Evolutionary conservation across 2,888 invertebrate genomes (phyloP).

Genomic region (Troides oblongomaculatus): DNA sequence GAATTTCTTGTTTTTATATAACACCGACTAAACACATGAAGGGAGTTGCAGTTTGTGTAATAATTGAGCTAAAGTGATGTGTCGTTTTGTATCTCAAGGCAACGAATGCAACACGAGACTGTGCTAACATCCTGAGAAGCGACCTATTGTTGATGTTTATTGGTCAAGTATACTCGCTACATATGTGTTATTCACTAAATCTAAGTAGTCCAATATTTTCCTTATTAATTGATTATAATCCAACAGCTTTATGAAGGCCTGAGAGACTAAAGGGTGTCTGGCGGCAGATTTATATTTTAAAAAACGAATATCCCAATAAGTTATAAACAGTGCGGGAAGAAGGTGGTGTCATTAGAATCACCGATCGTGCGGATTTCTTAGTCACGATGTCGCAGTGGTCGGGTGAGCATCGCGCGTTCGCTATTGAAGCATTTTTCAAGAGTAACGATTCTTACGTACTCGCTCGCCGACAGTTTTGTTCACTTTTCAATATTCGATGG

Average conservation of each 20-base stretch:
- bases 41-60: not conserved
- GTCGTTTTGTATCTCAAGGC: not conserved
- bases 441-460: too few relatives aligned
- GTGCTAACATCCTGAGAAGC: not conserved
- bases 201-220: not conserved
- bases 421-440: too few relatives aligned
- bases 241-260: not conserved
- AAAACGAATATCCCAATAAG: too few relatives aligned
- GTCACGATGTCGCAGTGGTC: too few relatives aligned
- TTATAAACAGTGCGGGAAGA: too few relatives aligned
- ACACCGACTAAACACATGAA: not conserved
- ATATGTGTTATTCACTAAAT: not conserved
- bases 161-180: not conserved
- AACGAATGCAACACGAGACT: not conserved
- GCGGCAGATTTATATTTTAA: too few relatives aligned
- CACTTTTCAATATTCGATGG: too few relatives aligned
- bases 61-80: conserved; percentile 8
- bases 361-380: too few relatives aligned
- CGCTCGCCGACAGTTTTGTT: too few relatives aligned
- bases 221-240: not conserved
- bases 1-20: not conserved
- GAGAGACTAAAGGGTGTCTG: too few relatives aligned
- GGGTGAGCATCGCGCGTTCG: too few relatives aligned
- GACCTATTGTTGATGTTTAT: not conserved
- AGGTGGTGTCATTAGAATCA: too few relatives aligned